These are phyloP conservation scores for Alouatta palliata DNA, from an alignment of 2,113 vertebrate genomes.

Conservation along the genomic window DNA sequence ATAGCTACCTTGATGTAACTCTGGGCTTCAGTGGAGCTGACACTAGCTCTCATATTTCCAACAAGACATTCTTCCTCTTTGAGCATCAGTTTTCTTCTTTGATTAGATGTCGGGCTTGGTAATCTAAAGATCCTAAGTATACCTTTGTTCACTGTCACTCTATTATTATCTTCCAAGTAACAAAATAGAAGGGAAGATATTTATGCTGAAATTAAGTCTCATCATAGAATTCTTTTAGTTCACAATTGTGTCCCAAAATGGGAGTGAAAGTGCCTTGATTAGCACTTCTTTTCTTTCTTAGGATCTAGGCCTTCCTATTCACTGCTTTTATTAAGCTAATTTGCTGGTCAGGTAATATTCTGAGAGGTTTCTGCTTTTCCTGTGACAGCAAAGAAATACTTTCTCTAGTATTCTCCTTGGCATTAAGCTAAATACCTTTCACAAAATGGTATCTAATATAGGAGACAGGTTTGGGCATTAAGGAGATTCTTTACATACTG, in stretches of 20 bases:
- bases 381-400: not conserved
- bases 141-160: not conserved
- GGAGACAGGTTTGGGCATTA: not conserved
- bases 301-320: not conserved
- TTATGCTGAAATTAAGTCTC: not conserved
- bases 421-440: conserved; percentile 34
- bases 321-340: conserved; percentile 13
- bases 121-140: conserved; percentile 17
- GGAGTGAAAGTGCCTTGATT: not conserved
- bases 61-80: not conserved
- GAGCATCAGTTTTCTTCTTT: conserved; percentile 25
- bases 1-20: not conserved
- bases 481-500: conserved; percentile 22
- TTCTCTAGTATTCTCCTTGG: conserved; percentile 24
- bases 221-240: not conserved
- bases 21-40: not conserved
- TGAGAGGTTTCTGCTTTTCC: conserved; percentile 7
- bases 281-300: not conserved
- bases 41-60: conserved; percentile 27
- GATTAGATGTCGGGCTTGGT: not conserved
- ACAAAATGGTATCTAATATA: conserved; percentile 31
- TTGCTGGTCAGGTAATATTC: conserved; percentile 1
- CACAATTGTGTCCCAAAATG: not conserved
- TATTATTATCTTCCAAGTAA: conserved; percentile 21
- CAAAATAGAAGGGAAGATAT: conserved; percentile 36